A percentile compares a stretch with the other conserved stretches of the same genome.
phyloP scores from a whole-genome alignment of 2,888 invertebrate species.

The Ochlodes sylvanus region DNA sequence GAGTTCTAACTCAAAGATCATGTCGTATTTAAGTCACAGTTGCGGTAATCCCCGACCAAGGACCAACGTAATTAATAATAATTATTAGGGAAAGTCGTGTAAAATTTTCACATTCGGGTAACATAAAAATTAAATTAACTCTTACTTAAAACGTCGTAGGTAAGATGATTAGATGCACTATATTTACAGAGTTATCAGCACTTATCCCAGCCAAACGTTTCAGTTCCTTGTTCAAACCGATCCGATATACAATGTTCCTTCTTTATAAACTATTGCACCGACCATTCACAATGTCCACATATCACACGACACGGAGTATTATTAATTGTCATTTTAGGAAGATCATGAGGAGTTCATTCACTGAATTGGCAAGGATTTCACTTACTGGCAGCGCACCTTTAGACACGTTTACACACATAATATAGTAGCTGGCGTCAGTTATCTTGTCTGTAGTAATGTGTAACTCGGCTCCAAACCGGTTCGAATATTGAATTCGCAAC shows the following conservation, averaged over 20 bases:
- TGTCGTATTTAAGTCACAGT: slow-evolving; percentile 36
- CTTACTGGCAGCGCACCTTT: slow-evolving; percentile 7
- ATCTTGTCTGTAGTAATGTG: background rate
- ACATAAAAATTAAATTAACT: slow-evolving; percentile 56
- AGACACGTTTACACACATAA: background rate
- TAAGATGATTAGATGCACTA: slow-evolving; percentile 25
- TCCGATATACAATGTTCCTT: slow-evolving; percentile 9
- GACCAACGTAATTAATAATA: slow-evolving; percentile 33
- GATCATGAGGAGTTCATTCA: slow-evolving; percentile 1
- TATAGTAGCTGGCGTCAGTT: background rate
- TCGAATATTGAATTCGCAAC: too few species aligned
- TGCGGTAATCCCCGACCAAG: slow-evolving; percentile 44
- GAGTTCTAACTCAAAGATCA: slow-evolving; percentile 21
- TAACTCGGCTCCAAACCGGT: too few species aligned
- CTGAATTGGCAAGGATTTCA: slow-evolving; percentile 22
- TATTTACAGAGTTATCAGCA: slow-evolving; percentile 32
- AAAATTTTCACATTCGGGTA: slow-evolving; percentile 47
- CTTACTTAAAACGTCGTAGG: slow-evolving; percentile 21
- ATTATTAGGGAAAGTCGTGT: slow-evolving; percentile 7
- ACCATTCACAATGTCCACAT: slow-evolving; percentile 3
- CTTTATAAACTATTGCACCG: slow-evolving; percentile 24
- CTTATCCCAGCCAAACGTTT: slow-evolving; percentile 22
- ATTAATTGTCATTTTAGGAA: slow-evolving; percentile 7
- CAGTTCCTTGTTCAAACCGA: slow-evolving; percentile 2
- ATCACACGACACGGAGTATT: slow-evolving; percentile 9